A percentile compares a stretch with the other conserved stretches of the same genome.
Evolutionary conservation across 2,113 vertebrate genomes (phyloP).

Genomic region (Symphodus melops): DNA sequence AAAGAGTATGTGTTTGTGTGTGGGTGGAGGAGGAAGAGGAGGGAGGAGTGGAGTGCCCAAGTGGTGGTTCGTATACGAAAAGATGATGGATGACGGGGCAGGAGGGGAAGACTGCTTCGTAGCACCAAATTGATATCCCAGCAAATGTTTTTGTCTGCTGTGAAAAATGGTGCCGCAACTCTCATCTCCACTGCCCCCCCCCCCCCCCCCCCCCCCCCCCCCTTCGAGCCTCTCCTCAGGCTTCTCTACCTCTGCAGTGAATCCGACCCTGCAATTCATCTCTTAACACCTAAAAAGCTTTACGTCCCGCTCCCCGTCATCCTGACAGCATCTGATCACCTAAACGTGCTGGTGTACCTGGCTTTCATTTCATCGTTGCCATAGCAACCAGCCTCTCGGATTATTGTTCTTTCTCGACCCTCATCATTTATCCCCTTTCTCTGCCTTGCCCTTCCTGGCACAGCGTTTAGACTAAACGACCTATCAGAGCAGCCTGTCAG

Average conservation of each 20-base stretch:
- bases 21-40: constrained; percentile 18
- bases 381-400: constrained; percentile 63
- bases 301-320: constrained; percentile 48
- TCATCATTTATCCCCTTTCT: constrained; percentile 48
- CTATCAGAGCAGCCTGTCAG: constrained; percentile 48
- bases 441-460: constrained; percentile 32
- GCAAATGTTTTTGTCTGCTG: constrained; percentile 99
- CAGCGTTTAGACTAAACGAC: constrained; percentile 61
- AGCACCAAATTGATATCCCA: constrained; percentile 95
- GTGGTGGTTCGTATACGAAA: constrained; percentile 67
- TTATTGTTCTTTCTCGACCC: constrained; percentile 53
- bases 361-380: constrained; percentile 63
- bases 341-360: constrained; percentile 57
- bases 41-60: constrained; percentile 43
- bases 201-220: neutral
- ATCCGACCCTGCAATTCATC: constrained; percentile 75
- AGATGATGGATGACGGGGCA: constrained; percentile 99
- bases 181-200: constrained; percentile 84
- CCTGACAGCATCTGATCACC: constrained; percentile 65
- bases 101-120: constrained; percentile 90
- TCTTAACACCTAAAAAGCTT: constrained; percentile 49
- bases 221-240: constrained; percentile 20
- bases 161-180: constrained; percentile 97
- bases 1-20: constrained; percentile 41
- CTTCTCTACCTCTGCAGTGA: constrained; percentile 63